Percentiles rank a stretch among this genome's conserved stretches.
phyloP scores from a whole-genome alignment of 2,797 vertebrate species.

The Brotula barbata region DNA sequence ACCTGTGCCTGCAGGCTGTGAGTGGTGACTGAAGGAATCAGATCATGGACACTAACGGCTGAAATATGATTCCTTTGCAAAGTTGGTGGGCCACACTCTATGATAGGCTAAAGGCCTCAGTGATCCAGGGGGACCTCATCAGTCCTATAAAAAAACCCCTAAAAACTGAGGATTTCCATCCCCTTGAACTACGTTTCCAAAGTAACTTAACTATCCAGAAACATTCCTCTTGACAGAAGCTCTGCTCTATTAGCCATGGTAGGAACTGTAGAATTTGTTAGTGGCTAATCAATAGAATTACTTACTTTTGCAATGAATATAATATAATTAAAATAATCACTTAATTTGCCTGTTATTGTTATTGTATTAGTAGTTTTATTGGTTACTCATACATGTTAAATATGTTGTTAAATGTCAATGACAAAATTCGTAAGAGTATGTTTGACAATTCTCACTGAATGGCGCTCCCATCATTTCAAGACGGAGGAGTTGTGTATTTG shows the following conservation, averaged over 20 bases:
- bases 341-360: too few species aligned
- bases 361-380: too few species aligned
- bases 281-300: background rate
- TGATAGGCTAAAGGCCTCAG: background rate
- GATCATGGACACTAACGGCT: background rate
- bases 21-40: background rate
- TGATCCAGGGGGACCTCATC: conserved; percentile 21
- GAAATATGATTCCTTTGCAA: background rate
- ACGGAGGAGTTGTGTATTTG: too few species aligned
- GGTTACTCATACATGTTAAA: background rate
- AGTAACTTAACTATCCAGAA: background rate
- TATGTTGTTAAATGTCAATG: conserved; percentile 20
- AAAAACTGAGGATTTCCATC: background rate
- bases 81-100: background rate
- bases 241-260: too few species aligned
- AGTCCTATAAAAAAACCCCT: background rate
- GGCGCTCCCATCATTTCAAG: background rate
- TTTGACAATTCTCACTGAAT: conserved; percentile 7
- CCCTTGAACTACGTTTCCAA: background rate
- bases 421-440: conserved; percentile 23
- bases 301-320: too few species aligned
- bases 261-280: background rate
- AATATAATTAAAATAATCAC: too few species aligned
- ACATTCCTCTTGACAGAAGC: background rate
- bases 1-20: background rate